Evolutionary conservation across 64 coral and sea anemone genomes (phyloP), one percentile per base, ranked within the genome.

Genomic region (Platygyra sinensis): DNA sequence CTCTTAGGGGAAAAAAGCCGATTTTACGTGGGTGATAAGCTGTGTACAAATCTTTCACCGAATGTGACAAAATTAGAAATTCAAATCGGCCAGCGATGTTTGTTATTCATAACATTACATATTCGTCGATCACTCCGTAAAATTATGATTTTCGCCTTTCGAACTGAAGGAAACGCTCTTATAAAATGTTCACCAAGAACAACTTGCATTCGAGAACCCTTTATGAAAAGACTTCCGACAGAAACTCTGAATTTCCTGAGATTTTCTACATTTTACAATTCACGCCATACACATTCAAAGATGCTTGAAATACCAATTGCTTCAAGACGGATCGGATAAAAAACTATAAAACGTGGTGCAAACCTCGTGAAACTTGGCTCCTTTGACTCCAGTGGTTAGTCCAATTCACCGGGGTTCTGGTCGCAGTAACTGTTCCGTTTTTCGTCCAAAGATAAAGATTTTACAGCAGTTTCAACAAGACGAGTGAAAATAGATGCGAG

Each of bases 1-100:
- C 52, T 80, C 27, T 24, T 73, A 18, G 7, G 51, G 63, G n/a
- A n/a, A 54, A 72, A 72, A 51, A 39, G 77, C 18, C 65, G 27
- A 72, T 90, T 67, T 59, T 52, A 36, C 30, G 57, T 33, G 63
- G 88, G 52, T 73, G 65, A 79, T 60, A 67, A 54, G 36, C 57
- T 61, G 46, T 80, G 84, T 73, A 91, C 78, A 83, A 57, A 91
- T 74, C 67, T 83, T 92, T 86, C 75, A 78, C 14, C 55, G 60
- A 92, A 86, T 86, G 90, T 92, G 90, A 92, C 82, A 92, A 92
- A 92, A 92, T 86, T 92, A 86, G 83, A 87, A 92, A 87, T 86
- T 92, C 83, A 86, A 92, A 92, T 86, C 80, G 62, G 25, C 18
- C 24, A 67, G 74, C 83, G 67, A 86, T 92, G 90, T 92, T 92